phyloP scores from a whole-genome alignment of 1,140 invertebrate genomes.

The Drosophila lini region DNA sequence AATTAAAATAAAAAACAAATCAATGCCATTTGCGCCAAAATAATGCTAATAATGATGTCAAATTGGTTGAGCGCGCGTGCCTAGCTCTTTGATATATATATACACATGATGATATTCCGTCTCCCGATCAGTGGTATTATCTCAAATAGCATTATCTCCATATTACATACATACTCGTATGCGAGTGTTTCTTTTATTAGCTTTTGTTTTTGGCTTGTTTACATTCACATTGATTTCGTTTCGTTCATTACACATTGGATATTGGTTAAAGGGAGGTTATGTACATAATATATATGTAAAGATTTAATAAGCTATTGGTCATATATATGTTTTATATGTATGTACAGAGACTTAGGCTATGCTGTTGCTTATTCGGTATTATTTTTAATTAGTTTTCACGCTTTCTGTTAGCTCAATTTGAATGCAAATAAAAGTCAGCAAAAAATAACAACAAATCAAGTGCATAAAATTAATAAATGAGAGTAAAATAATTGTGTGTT shows the following conservation, averaged over 20 bases:
- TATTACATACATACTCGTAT: slow-evolving; percentile 14
- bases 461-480: slow-evolving; percentile 13
- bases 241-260: slow-evolving; percentile 42
- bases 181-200: slow-evolving; percentile 45
- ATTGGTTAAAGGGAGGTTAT: slow-evolving; percentile 17
- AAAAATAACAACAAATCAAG: slow-evolving; percentile 8
- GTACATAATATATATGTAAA: slow-evolving; percentile 16
- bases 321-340: slow-evolving; percentile 32
- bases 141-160: slow-evolving; percentile 26
- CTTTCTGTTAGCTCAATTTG: slow-evolving; percentile 53
- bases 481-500: slow-evolving; percentile 27
- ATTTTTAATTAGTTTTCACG: slow-evolving; percentile 59
- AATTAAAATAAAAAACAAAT: slow-evolving; percentile 80
- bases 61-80: slow-evolving; percentile 47
- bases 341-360: slow-evolving; percentile 48
- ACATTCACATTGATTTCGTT: slow-evolving; percentile 73
- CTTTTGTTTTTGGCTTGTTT: slow-evolving; percentile 77
- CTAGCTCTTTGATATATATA: neutral
- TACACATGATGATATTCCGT: too few relatives aligned
- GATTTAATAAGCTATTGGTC: slow-evolving; percentile 13
- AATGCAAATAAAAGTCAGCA: slow-evolving; percentile 58
- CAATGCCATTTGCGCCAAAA: slow-evolving; percentile 66
- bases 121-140: slow-evolving; percentile 7
- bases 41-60: slow-evolving; percentile 75
- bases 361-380: slow-evolving; percentile 45